Conservation (phyloP, 2,888 invertebrate genomes). For the Baronia brevicornis region DNA sequence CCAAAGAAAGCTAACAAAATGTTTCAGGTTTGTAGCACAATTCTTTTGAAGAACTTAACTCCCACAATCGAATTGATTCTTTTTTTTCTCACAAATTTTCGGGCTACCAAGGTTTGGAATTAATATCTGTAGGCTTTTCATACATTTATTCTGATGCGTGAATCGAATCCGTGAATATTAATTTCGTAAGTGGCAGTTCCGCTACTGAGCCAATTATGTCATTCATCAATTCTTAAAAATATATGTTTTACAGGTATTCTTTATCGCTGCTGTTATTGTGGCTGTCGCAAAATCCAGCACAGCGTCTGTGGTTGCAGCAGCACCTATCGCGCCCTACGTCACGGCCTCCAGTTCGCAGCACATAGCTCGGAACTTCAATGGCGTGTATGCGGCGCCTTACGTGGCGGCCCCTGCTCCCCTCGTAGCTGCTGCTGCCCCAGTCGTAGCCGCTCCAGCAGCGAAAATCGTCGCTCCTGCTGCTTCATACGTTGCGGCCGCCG, state of each 20-base stretch:
- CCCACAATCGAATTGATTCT: neutral
- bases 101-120: too few species aligned
- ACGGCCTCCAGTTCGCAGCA: conserved; percentile 82
- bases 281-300: conserved; percentile 48
- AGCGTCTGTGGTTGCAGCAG: conserved; percentile 46
- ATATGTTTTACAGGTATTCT: conserved; percentile 41
- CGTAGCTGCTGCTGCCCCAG: conserved; percentile 41
- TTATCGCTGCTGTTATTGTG: conserved; percentile 48
- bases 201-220: too few species aligned
- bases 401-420: conserved; percentile 47
- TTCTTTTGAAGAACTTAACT: conserved; percentile 30
- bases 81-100: too few species aligned
- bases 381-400: conserved; percentile 37
- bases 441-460: conserved; percentile 45
- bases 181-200: too few species aligned
- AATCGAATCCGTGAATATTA: too few species aligned
- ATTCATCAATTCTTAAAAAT: too few species aligned
- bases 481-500: conserved; percentile 50
- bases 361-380: conserved; percentile 78
- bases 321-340: conserved; percentile 60
- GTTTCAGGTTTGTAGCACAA: conserved; percentile 39
- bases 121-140: too few species aligned
- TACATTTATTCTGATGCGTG: too few species aligned
- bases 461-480: conserved; percentile 30
- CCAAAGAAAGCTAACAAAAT: conserved; percentile 41